Evolutionary conservation across 2,113 vertebrate species (phyloP).

Genomic region (Petromus typicus): DNA sequence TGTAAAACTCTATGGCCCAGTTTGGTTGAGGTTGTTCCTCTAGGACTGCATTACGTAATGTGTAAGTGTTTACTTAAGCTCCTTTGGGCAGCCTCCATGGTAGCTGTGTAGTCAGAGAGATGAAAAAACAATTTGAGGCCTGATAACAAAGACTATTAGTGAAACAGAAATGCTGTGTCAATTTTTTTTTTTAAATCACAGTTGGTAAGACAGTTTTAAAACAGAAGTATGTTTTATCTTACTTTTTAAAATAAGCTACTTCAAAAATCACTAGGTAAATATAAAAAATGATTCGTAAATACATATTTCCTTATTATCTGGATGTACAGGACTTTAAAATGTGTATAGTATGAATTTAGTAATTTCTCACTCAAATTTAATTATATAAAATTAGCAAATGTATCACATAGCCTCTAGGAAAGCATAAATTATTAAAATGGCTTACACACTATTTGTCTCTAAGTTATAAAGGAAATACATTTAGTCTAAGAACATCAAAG

Average conservation of each 20-base stretch:
- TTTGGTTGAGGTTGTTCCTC: constrained; percentile 41
- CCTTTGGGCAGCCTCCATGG: constrained; percentile 79
- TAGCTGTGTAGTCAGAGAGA: constrained; percentile 73
- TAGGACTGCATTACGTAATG: constrained; percentile 64
- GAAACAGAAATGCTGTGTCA: constrained; percentile 40
- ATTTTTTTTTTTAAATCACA: not conserved
- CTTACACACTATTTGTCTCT: constrained; percentile 30
- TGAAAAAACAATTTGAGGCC: constrained; percentile 50
- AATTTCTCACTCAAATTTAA: constrained; percentile 60
- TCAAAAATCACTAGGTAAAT: constrained; percentile 57
- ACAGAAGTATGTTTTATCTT: constrained; percentile 31
- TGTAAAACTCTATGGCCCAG: constrained; percentile 46
- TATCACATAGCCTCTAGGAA: constrained; percentile 9
- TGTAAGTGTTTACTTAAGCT: constrained; percentile 74
- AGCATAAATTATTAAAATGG: constrained; percentile 63
- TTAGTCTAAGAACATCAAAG: constrained; percentile 42
- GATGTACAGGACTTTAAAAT: not conserved
- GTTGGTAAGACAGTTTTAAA: constrained; percentile 41
- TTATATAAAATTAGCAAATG: constrained; percentile 53
- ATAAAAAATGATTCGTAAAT: constrained; percentile 53
- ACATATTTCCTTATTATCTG: constrained; percentile 14
- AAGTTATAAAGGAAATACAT: constrained; percentile 57
- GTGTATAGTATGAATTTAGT: constrained; percentile 13
- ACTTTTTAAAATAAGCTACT: constrained; percentile 36
- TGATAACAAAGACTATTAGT: constrained; percentile 58